phyloP scores from a whole-genome alignment of 2,113 vertebrate species.

The Thamnophis sirtalis region DNA sequence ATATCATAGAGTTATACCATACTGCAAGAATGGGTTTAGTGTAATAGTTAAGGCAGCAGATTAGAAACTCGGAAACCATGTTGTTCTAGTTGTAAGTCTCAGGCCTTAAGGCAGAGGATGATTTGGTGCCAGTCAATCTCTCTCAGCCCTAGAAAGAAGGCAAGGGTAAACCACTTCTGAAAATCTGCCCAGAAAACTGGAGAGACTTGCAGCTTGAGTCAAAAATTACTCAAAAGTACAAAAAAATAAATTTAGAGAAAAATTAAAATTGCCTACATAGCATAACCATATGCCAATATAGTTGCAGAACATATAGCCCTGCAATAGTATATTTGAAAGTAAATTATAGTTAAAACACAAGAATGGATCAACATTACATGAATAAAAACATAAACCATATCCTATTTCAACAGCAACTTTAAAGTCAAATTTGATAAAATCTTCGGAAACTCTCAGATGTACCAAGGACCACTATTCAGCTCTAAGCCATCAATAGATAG shows the following conservation, averaged over 20 bases:
- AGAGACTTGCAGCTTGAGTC: not conserved
- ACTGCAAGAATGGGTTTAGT: not conserved
- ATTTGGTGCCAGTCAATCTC: not conserved
- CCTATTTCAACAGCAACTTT: not conserved
- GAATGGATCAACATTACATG: not conserved
- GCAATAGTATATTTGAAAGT: not conserved
- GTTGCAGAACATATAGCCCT: not conserved
- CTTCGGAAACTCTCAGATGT: not conserved
- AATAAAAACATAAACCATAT: not conserved
- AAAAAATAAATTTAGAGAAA: not conserved
- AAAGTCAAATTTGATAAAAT: not conserved
- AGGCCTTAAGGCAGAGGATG: not conserved
- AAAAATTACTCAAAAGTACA: not conserved
- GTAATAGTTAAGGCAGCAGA: not conserved
- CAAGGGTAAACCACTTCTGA: not conserved
- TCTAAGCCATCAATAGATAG: not conserved
- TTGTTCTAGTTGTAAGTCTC: not conserved
- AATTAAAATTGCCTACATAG: not conserved
- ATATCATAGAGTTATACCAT: not conserved
- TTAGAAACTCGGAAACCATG: not conserved
- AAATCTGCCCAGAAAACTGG: not conserved
- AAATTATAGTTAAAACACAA: not conserved
- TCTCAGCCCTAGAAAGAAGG: not conserved
- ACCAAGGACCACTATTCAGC: not conserved
- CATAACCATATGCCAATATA: not conserved